These are phyloP conservation scores for Pachycephala philippinensis DNA, from an alignment of 2,113 vertebrate genomes.

Conservation along the genomic window DNA sequence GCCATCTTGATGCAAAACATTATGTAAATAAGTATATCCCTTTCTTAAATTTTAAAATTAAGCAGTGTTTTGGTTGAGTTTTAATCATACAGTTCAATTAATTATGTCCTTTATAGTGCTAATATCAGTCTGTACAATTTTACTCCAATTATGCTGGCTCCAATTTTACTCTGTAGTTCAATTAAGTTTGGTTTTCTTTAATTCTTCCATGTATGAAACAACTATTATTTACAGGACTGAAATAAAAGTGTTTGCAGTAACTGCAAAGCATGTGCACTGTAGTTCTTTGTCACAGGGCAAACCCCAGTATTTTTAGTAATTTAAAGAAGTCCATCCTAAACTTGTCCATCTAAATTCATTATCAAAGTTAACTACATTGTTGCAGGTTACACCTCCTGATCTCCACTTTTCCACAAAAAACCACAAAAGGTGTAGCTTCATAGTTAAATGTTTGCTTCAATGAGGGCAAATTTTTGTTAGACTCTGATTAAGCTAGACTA, in stretches of 20 bases:
- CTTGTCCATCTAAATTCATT: not conserved
- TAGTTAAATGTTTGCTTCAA: not conserved
- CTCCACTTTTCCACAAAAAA: not conserved
- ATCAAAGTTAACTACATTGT: not conserved
- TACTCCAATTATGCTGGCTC: not conserved
- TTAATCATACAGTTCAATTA: not conserved
- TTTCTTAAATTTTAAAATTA: constrained; percentile 8
- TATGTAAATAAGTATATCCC: not conserved
- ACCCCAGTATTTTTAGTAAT: not conserved
- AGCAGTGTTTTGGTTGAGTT: not conserved
- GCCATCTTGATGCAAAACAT: not conserved
- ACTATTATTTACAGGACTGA: not conserved
- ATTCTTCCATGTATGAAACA: not conserved
- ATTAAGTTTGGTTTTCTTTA: not conserved
- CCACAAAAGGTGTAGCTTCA: not conserved
- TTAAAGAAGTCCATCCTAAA: not conserved
- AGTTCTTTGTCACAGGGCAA: not conserved
- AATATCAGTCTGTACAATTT: not conserved
- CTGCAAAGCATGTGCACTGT: not conserved
- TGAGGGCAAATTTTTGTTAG: not conserved
- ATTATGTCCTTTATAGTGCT: not conserved
- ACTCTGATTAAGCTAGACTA: not conserved
- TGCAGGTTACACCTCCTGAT: not conserved
- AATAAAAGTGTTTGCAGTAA: not conserved
- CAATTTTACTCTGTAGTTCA: not conserved